Percentiles rank a stretch among this genome's conserved stretches.
These are phyloP conservation scores for Zele albiditarsus DNA, from an alignment of 2,888 invertebrate genomes.

Conservation along the genomic window DNA sequence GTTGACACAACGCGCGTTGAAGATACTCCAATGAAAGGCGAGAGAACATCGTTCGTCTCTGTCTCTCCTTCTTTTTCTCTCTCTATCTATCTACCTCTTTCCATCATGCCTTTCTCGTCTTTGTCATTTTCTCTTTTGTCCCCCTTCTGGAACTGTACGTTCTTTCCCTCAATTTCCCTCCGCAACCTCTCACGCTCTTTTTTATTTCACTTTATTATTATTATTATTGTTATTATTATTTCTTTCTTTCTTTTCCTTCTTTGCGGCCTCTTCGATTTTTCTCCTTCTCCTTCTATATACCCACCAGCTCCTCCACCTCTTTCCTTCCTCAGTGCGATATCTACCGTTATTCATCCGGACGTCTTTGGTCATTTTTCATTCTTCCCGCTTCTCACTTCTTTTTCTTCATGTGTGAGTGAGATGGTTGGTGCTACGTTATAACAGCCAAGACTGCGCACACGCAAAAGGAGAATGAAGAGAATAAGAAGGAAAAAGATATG, in stretches of 20 bases:
- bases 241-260: conserved; percentile 11
- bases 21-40: conserved; percentile 30
- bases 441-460: conserved; percentile 7
- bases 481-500: conserved; percentile 5
- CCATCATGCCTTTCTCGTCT: conserved; percentile 47
- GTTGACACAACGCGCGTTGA: conserved; percentile 60
- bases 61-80: conserved; percentile 18
- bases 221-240: not conserved
- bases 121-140: conserved; percentile 47
- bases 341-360: conserved; percentile 46
- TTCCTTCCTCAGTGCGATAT: conserved; percentile 36
- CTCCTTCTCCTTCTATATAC: conserved; percentile 2
- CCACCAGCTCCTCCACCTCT: not conserved
- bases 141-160: conserved; percentile 45
- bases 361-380: conserved; percentile 38
- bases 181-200: conserved; percentile 21
- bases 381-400: conserved; percentile 27
- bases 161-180: conserved; percentile 43
- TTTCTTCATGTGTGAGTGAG: not conserved
- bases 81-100: conserved; percentile 28
- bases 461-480: conserved; percentile 17
- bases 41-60: not conserved
- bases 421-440: not conserved
- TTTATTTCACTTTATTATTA: conserved; percentile 13
- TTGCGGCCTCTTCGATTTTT: conserved; percentile 27